Base-by-base conservation (phyloP, 2,888 invertebrate species). In the Drepanosiphum platanoidis region DNA sequence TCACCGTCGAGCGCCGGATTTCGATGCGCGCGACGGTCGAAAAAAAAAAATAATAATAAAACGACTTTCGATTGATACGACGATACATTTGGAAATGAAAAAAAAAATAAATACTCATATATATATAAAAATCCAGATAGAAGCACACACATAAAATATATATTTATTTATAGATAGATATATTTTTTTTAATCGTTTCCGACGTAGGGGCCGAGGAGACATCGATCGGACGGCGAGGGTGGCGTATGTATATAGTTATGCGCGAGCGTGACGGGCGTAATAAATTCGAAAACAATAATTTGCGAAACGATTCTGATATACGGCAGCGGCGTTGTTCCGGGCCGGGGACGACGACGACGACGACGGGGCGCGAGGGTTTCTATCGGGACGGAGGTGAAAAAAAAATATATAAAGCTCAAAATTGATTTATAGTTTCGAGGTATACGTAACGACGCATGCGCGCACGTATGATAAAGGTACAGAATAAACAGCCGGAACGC, bases 281-380 rank as follows among this genome's bases (percentile, higher is more conserved):
- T 71, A 71, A 71, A 58, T 81, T 81, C 70, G 22, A 71, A 82
- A 72, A 82, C 81, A 81, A 81, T 81, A 71, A 81, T 81, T 71
- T 39, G 71, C 71, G 30, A 61, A 81, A 71, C 71, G 71, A 61
- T 72, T 80, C 80, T 11, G 80, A 80, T 71, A 71, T 71, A 81
- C 70, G 36, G 36, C 46, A 36, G n/a, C 11, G 39, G 27, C 13
- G 30, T n/a, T n/a, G n/a, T n/a, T n/a, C n/a, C n/a, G n/a, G n/a
- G n/a, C n/a, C n/a, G n/a, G n/a, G n/a, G n/a, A n/a, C n/a, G n/a
- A n/a, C n/a, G n/a, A n/a, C n/a, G n/a, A n/a, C n/a, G 66, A 0
- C 3, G 39, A 7, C 46, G 32, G 5, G 34, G 36, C 5, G 32
- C 0, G n/a, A 15, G 9, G 52, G 52, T 8, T 5, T 52, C 15